Evolutionary conservation across 2,888 invertebrate genomes (phyloP).

Genomic region (Podotricha telesiphe): DNA sequence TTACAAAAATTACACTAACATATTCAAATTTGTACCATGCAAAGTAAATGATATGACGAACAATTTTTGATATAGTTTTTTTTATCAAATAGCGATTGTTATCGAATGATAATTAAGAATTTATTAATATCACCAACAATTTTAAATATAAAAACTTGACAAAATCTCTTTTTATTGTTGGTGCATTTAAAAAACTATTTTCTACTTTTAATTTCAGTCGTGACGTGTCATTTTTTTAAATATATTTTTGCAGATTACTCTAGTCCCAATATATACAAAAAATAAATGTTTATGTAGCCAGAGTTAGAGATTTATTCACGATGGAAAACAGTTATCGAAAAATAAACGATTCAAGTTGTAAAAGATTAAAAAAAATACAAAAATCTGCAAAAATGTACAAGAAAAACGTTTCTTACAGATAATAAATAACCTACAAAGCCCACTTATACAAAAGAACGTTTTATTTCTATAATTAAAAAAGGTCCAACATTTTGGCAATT

Average conservation of each 20-base stretch:
- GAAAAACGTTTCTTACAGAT: slow-evolving; percentile 23
- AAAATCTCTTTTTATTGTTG: background rate
- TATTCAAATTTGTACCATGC: slow-evolving; percentile 46
- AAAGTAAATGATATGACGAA: slow-evolving; percentile 37
- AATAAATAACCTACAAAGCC: slow-evolving; percentile 19
- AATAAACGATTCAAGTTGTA: slow-evolving; percentile 20
- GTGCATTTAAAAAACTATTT: slow-evolving; percentile 2
- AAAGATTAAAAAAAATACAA: slow-evolving; percentile 32
- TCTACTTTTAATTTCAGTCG: slow-evolving; percentile 17
- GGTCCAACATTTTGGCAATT: slow-evolving; percentile 19
- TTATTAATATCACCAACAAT: background rate
- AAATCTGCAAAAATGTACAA: slow-evolving; percentile 32
- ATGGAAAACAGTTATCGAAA: slow-evolving; percentile 4
- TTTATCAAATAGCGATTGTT: background rate
- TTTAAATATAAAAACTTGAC: background rate
- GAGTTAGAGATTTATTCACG: background rate
- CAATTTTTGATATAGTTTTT: background rate
- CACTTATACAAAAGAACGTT: slow-evolving; percentile 16
- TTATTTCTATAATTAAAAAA: slow-evolving; percentile 6
- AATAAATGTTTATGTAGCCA: background rate
- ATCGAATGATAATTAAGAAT: background rate
- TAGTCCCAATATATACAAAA: background rate
- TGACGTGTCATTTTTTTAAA: slow-evolving; percentile 12
- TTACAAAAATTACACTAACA: slow-evolving; percentile 30
- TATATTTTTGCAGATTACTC: slow-evolving; percentile 32